Evolutionary conservation across 2,888 invertebrate genomes (phyloP).

Genomic region (Allolobophora icterica): DNA sequence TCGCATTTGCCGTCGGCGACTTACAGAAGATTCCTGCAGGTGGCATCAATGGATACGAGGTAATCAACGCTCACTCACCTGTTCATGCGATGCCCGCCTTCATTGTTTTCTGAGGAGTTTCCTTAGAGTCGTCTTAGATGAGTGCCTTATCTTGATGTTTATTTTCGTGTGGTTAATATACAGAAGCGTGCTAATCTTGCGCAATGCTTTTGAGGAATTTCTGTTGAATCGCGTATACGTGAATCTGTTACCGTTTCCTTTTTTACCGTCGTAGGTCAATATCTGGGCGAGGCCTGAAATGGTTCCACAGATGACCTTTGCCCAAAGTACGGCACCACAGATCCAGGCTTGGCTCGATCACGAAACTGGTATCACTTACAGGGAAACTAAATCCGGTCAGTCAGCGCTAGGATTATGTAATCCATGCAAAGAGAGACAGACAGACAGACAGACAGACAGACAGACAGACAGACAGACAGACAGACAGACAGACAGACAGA

Average conservation of each 20-base stretch:
- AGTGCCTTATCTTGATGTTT: too few species aligned
- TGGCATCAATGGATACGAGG: background rate
- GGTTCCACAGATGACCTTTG: background rate
- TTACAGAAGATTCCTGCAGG: slow-evolving; percentile 33
- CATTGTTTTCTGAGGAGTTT: too few species aligned
- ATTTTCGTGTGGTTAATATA: background rate
- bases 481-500: background rate
- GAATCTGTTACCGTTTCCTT: too few species aligned
- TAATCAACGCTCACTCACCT: background rate
- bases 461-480: too few species aligned
- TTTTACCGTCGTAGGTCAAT: background rate
- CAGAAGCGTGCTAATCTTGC: too few species aligned
- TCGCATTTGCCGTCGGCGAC: slow-evolving; percentile 41
- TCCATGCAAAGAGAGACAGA: too few species aligned
- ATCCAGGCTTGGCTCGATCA: slow-evolving; percentile 38
- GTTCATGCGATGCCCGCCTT: too few species aligned
- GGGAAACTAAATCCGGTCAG: slow-evolving; percentile 38
- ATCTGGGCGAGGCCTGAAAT: slow-evolving; percentile 32
- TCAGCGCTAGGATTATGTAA: too few species aligned
- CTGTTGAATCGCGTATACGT: too few species aligned
- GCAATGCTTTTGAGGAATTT: too few species aligned
- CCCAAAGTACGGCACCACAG: slow-evolving; percentile 23
- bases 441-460: too few species aligned
- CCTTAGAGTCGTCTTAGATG: too few species aligned
- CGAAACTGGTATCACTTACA: slow-evolving; percentile 31